A percentile compares a stretch with the other conserved stretches of the same genome.
Evolutionary conservation across 1,140 invertebrate species (phyloP).

Genomic region (Calycopis cecrops): DNA sequence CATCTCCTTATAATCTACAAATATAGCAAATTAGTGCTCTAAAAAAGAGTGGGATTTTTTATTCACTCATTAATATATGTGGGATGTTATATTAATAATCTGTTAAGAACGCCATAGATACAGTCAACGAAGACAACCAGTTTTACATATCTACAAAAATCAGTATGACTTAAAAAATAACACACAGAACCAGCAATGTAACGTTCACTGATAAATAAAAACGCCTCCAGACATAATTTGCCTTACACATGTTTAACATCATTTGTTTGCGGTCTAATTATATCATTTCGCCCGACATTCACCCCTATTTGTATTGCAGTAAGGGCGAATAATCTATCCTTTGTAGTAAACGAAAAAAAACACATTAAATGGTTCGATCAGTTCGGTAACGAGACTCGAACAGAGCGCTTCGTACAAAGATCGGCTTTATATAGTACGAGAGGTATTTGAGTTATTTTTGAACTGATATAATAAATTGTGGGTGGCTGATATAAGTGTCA

Average conservation of each 20-base stretch:
- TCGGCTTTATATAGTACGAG: too few relatives aligned
- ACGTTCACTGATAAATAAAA: constrained; percentile 12
- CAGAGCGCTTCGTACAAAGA: too few relatives aligned
- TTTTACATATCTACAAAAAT: too few relatives aligned
- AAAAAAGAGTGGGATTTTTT: not conserved
- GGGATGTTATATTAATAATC: too few relatives aligned
- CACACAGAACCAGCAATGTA: constrained; percentile 25
- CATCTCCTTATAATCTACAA: too few relatives aligned
- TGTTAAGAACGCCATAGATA: too few relatives aligned
- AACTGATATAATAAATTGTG: too few relatives aligned
- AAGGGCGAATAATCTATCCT: not conserved
- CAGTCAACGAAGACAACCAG: too few relatives aligned
- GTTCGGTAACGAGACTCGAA: not conserved
- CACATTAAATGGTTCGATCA: not conserved
- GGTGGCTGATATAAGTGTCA: too few relatives aligned
- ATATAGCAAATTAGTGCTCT: too few relatives aligned
- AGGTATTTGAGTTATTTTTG: too few relatives aligned
- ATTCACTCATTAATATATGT: not conserved
- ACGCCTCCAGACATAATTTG: not conserved
- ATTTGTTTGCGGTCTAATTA: constrained; percentile 12
- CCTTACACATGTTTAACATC: not conserved
- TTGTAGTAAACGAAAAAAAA: constrained; percentile 2
- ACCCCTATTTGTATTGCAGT: not conserved
- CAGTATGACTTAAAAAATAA: too few relatives aligned
- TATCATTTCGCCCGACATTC: constrained; percentile 6